Percentiles rank a stretch among this genome's conserved stretches.
These are phyloP conservation scores for Ageneiosus marmoratus DNA, from an alignment of 2,113 vertebrate species.

Conservation along the genomic window DNA sequence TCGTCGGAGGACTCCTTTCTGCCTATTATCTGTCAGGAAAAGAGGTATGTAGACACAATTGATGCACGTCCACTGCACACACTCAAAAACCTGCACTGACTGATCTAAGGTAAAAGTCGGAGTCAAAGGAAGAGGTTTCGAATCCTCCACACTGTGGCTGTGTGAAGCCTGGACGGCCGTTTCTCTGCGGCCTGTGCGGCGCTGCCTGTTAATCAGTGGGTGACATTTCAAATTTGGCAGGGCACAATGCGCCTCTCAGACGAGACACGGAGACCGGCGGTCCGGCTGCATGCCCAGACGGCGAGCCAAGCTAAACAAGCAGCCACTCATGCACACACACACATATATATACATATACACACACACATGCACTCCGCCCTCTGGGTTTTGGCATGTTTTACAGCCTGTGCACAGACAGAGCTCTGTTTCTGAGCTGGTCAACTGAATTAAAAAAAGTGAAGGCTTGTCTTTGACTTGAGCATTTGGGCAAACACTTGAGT, in stretches of 20 bases:
- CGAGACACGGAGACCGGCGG: constrained; percentile 25
- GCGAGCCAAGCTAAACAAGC: constrained; percentile 49
- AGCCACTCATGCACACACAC: constrained; percentile 13
- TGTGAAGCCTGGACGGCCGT: background rate
- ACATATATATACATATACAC: background rate
- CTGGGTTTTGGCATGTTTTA: constrained; percentile 16
- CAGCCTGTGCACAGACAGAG: constrained; percentile 47
- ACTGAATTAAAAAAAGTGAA: constrained; percentile 35
- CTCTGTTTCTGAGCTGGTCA: constrained; percentile 37
- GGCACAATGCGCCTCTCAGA: constrained; percentile 31
- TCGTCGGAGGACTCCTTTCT: constrained; percentile 94
- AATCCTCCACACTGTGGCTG: background rate
- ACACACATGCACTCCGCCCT: constrained; percentile 1
- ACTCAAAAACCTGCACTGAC: background rate
- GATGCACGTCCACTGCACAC: background rate
- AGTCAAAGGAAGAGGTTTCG: constrained; percentile 1
- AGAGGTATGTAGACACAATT: constrained; percentile 80
- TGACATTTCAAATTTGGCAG: constrained; percentile 52
- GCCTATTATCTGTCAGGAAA: constrained; percentile 97
- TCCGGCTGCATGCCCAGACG: constrained; percentile 38
- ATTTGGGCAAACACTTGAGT: constrained; percentile 25
- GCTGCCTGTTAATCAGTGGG: constrained; percentile 37
- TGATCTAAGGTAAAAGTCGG: background rate
- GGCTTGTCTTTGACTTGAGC: constrained; percentile 33
- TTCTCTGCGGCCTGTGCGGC: background rate